Evolutionary conservation across 2,888 invertebrate species (phyloP).

Genomic region (Drosophila robusta): DNA sequence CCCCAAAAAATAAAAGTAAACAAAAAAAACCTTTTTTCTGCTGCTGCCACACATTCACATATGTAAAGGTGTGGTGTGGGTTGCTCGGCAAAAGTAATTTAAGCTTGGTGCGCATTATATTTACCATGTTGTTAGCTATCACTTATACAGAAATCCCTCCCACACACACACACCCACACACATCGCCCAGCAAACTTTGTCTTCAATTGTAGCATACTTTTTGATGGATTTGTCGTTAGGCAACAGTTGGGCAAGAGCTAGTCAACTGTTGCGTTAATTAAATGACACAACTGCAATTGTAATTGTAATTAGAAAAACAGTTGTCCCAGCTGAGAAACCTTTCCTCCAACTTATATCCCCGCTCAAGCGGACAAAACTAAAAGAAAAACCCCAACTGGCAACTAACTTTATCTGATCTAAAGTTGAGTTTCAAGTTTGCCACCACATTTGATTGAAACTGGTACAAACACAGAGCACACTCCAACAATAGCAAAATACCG

Average conservation of each 20-base stretch:
- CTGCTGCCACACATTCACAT: constrained; percentile 9
- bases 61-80: constrained; percentile 17
- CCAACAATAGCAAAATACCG: background rate
- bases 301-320: constrained; percentile 38
- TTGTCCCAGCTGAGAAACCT: constrained; percentile 25
- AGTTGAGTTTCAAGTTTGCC: constrained; percentile 7
- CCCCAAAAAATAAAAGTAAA: constrained; percentile 5
- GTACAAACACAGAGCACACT: background rate
- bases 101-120: constrained; percentile 28
- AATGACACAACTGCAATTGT: constrained; percentile 36
- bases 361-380: background rate
- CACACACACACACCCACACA: constrained; percentile 12
- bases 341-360: background rate
- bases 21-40: background rate
- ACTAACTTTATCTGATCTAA: constrained; percentile 23
- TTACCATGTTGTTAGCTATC: constrained; percentile 13
- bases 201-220: constrained; percentile 34
- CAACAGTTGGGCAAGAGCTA: constrained; percentile 39
- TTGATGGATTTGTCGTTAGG: constrained; percentile 37
- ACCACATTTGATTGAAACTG: constrained; percentile 7
- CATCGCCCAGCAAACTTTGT: constrained; percentile 1
- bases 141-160: constrained; percentile 7
- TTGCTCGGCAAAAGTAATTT: constrained; percentile 31
- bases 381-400: constrained; percentile 16
- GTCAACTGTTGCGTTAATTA: constrained; percentile 29